A percentile compares a stretch with the other conserved stretches of the same genome.
phyloP scores from a whole-genome alignment of 2,888 invertebrate genomes.

The Harpalus rubripes region DNA sequence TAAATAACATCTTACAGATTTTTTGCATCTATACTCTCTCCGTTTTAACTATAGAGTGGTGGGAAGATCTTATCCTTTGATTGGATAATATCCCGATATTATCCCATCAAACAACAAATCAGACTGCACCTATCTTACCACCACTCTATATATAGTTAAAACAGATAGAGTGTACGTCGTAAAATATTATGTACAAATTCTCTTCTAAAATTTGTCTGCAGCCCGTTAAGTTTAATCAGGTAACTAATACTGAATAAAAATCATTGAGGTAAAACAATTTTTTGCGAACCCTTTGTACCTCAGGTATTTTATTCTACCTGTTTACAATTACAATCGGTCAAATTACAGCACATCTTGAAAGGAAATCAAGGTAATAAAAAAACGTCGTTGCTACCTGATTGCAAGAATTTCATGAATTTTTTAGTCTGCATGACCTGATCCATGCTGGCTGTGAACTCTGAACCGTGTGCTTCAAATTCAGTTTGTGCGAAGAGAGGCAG shows the following conservation, averaged over 20 bases:
- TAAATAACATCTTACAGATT: too few species aligned
- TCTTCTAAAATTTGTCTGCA: too few species aligned
- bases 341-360: conserved; percentile 37
- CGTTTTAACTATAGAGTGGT: too few species aligned
- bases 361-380: conserved; percentile 39
- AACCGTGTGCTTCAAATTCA: background rate
- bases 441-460: background rate
- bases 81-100: too few species aligned
- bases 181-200: too few species aligned
- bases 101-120: too few species aligned
- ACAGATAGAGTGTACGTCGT: too few species aligned
- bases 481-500: conserved; percentile 11
- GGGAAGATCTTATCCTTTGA: too few species aligned
- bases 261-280: background rate
- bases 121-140: too few species aligned
- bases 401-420: background rate
- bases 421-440: background rate
- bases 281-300: background rate
- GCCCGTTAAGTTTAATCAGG: too few species aligned
- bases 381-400: conserved; percentile 13
- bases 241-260: background rate
- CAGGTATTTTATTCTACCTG: background rate
- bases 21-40: too few species aligned
- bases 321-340: conserved; percentile 16
- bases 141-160: too few species aligned